A percentile compares a stretch with the other conserved stretches of the same genome.
phyloP scores from a whole-genome alignment of 2,888 invertebrate species.

The Lepidocyrtinus sp. region DNA sequence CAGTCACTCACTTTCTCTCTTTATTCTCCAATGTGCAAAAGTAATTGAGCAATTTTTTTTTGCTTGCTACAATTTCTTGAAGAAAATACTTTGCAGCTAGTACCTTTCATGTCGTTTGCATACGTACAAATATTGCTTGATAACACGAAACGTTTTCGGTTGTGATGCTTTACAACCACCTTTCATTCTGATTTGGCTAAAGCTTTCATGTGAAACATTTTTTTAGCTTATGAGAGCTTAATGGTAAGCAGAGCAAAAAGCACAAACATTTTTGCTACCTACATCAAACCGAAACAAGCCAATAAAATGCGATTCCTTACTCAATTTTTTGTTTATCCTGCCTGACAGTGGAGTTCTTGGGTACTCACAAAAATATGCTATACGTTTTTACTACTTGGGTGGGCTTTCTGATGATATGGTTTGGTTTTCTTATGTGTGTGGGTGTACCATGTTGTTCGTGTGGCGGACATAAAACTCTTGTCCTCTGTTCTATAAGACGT shows the following conservation, averaged over 20 bases:
- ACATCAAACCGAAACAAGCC: constrained; percentile 18
- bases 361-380: neutral
- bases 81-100: neutral
- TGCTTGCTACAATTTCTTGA: neutral
- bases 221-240: too few relatives aligned
- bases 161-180: too few relatives aligned
- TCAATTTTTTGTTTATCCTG: constrained; percentile 7
- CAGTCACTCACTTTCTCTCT: neutral
- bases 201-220: too few relatives aligned
- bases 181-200: too few relatives aligned
- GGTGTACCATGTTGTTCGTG: constrained; percentile 15
- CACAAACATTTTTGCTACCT: neutral
- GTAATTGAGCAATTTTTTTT: constrained; percentile 17
- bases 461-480: constrained; percentile 12
- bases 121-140: neutral
- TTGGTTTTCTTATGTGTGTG: neutral
- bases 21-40: neutral
- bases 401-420: constrained; percentile 12
- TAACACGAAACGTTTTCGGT: neutral
- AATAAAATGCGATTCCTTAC: constrained; percentile 10
- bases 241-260: neutral
- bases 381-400: constrained; percentile 15
- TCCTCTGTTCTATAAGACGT: neutral
- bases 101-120: neutral
- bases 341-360: neutral